Base-by-base conservation (phyloP, 2,888 invertebrate genomes). In the Trisateles emortualis region DNA sequence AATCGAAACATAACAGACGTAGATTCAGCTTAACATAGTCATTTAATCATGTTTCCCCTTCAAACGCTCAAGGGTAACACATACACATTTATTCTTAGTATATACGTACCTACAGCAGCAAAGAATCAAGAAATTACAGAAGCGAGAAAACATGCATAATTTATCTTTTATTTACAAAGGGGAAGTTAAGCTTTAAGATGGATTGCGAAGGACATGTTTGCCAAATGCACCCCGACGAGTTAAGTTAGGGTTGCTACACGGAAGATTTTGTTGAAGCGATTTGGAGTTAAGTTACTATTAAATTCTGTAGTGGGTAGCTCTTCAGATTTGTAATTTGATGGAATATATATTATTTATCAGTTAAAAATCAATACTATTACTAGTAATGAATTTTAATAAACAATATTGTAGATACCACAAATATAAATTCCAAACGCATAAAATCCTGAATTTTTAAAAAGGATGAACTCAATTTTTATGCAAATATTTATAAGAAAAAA, bases 121-220 rank as follows among this genome's bases (percentile, higher is more conserved):
- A 29, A 11, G 16, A 30, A 42, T 30, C 17, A 42, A 17, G 30
- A 42, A 42, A 42, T 42, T 29, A 42, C 42, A 30, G 17, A 8
- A 11, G 42, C 29, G 41, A 19, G 30, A 29, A 42, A 17, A 17
- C 17, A 42, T 42, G 17, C 42, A 30, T 42, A 30, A 30, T 30
- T 42, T 30, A 30, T 30, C 0, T 17, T 42, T 22, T 26, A n/a
- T 26, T 33, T 33, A 33, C 33, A 13, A 17, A 11, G 14, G 17
- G 29, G 30, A 17, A 6, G 13, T 29, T 42, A 42, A 29, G 41
- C 41, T 41, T 26, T 10, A 29, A 39, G 22, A 39, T 14, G 22
- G 29, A 41, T 41, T 14, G 29, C 6, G 41, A 19, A 8, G 26
- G 14, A 14, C 13, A 41, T 9, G 17, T 29, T 41, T 41, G 41